A percentile compares a stretch with the other conserved stretches of the same genome.
Conservation (phyloP, 2,113 vertebrate species). For the Hippocampus comes region DNA sequence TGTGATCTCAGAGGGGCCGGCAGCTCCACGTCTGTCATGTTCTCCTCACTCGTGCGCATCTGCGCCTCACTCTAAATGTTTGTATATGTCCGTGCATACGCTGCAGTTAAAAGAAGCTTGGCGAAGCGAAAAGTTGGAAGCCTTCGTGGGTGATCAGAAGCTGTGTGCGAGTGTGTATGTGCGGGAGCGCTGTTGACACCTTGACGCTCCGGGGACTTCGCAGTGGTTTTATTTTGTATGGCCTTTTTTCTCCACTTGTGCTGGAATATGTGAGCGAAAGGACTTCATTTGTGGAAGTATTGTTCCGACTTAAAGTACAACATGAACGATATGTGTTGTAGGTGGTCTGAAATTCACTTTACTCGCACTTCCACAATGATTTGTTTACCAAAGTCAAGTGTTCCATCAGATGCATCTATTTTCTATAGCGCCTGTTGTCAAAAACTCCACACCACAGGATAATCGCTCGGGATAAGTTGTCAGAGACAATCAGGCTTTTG, state of each 20-base stretch:
- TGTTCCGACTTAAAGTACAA: neutral
- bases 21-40: conserved; percentile 42
- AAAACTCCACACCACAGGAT: neutral
- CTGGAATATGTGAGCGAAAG: neutral
- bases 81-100: conserved; percentile 19
- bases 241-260: neutral
- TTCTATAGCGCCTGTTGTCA: neutral
- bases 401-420: too few relatives aligned
- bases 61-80: conserved; percentile 28
- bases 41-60: conserved; percentile 31
- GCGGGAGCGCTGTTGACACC: conserved; percentile 35
- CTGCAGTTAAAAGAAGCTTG: conserved; percentile 27
- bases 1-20: conserved; percentile 49
- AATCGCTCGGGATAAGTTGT: neutral
- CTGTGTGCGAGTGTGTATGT: neutral
- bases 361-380: too few relatives aligned
- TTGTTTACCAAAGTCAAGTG: too few relatives aligned
- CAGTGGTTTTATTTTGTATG: conserved; percentile 16
- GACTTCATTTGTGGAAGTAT: neutral
- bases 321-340: too few relatives aligned
- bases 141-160: neutral
- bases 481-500: neutral
- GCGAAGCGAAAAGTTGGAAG: conserved; percentile 27
- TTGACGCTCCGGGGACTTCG: conserved; percentile 17
- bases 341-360: too few relatives aligned